Evolutionary conservation across 2,113 vertebrate species (phyloP), one percentile per base, ranked within the genome.

Genomic region (Alces alces): DNA sequence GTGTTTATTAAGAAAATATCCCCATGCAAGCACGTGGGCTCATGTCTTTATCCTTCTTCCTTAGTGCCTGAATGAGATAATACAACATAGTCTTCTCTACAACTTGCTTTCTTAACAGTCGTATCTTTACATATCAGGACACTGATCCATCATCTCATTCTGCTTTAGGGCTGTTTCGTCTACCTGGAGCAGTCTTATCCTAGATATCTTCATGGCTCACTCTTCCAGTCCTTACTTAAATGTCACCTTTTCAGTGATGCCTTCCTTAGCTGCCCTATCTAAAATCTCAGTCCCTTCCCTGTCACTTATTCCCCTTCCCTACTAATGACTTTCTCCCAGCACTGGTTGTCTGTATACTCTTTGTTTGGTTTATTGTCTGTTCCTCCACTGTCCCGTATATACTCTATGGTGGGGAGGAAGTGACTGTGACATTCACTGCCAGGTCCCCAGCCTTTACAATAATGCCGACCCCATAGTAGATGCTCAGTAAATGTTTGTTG

Each of bases 21-120:
- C 7, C 64, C 2, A 0, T 87, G 50, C 13, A 83, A 86, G 27
- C 73, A 58, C 28, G 3, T 9, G 17, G 25, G 43, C 73, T 83
- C 54, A 5, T 2, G 1, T 80, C 28, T 54, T 6, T 90, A 27
- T 58, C 30, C 36, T 84, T 95, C 86, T 36, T 66, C 61, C 58
- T 89, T 86, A 90, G 89, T 82, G 50, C 61, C 43, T 66, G 39
- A 78, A 33, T 76, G 64, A 73, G 36, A 55, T 82, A 23, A 19
- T 45, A 52, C 13, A 54, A 36, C 64, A 16, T 60, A n/a, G 36
- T 92, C 58, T 93, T 27, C 50, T 85, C 70, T 85, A 28, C 47
- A 50, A 15, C 39, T 96, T 92, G 73, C 91, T 89, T 96, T 95
- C 73, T 96, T 79, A 84, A 79, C 21, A 52, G 64, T 85, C 27